These are phyloP conservation scores for Drosophila recens DNA, from an alignment of 2,888 invertebrate genomes.

Conservation along the genomic window DNA sequence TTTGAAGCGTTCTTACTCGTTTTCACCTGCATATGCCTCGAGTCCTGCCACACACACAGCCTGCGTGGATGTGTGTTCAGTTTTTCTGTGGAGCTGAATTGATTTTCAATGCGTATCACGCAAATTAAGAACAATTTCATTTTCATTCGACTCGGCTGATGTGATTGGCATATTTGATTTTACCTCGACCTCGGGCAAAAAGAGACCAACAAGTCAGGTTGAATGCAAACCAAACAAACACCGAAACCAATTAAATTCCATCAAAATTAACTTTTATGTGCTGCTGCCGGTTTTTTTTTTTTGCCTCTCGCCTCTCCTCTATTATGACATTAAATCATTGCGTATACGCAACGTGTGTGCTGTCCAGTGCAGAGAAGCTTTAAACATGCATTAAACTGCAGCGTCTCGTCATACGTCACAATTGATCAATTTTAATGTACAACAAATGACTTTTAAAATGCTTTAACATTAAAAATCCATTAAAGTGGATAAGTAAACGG, in stretches of 20 bases:
- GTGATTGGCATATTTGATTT: constrained; percentile 71
- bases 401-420: constrained; percentile 14
- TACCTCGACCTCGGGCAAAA: constrained; percentile 21
- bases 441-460: constrained; percentile 39
- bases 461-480: constrained; percentile 37
- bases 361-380: not conserved
- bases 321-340: constrained; percentile 19
- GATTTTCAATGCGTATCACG: constrained; percentile 75
- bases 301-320: not conserved
- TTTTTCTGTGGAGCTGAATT: too few relatives aligned
- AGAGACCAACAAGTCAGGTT: constrained; percentile 31
- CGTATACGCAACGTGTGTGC: constrained; percentile 28
- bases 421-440: constrained; percentile 50
- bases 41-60: not conserved
- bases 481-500: constrained; percentile 3
- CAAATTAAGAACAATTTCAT: constrained; percentile 77
- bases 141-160: constrained; percentile 58
- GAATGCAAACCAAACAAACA: constrained; percentile 32
- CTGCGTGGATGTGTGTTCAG: too few relatives aligned
- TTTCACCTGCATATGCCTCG: constrained; percentile 41
- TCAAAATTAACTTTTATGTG: constrained; percentile 33
- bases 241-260: constrained; percentile 41
- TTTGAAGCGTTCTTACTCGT: not conserved
- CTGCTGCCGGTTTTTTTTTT: not conserved
- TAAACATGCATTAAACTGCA: constrained; percentile 21